Base-by-base conservation (phyloP, 1,140 invertebrate species). In the Sarcophaga peregrina region DNA sequence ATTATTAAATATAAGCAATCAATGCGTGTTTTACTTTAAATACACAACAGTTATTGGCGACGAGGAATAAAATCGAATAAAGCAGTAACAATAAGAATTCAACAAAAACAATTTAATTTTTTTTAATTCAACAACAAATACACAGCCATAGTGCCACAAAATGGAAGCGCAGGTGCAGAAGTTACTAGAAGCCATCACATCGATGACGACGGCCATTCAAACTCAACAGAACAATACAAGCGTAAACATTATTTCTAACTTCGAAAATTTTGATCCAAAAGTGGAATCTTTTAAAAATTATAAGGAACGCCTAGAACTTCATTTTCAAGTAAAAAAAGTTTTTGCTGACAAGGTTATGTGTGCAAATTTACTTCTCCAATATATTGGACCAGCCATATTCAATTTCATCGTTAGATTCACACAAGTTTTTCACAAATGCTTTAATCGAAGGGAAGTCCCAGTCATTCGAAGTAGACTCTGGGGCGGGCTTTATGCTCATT, bases 401-500 rank as follows among this genome's bases (percentile, higher is more conserved):
- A 82, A 68, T 45, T 68, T 48, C 54, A 68, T 46, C 54, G 13
- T 17, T 17, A 62, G 45, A 48, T 73, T 37, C 54, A 17, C 15
- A 20, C 4, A 73, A 73, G 52, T 82, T 52, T 25, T 82, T 50
- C 50, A 54, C 45, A 82, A 37, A 17, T 82, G 72, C 75, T 74
- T 25, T 20, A 72, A 73, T 82, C 4, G 20, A 72, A 17, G 81
- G 81, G 46, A 81, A 82, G 15, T 10, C 25, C 8, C 25, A 72
- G 37, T 15, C 25, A 82, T 82, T 82, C 62, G 25, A 82, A 82
- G 81, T 82, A 45, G 81, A 82, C n/a, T 82, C 81, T 15, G 81
- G 81, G 5, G 20, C 62, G 2, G 45, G 81, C 5, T 68, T 17
- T 17, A 82, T 25, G 47, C 46, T 82, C 5, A 13, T 82, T 5